These are phyloP conservation scores for Pipra filicauda DNA, from an alignment of 2,113 vertebrate species.

Conservation along the genomic window DNA sequence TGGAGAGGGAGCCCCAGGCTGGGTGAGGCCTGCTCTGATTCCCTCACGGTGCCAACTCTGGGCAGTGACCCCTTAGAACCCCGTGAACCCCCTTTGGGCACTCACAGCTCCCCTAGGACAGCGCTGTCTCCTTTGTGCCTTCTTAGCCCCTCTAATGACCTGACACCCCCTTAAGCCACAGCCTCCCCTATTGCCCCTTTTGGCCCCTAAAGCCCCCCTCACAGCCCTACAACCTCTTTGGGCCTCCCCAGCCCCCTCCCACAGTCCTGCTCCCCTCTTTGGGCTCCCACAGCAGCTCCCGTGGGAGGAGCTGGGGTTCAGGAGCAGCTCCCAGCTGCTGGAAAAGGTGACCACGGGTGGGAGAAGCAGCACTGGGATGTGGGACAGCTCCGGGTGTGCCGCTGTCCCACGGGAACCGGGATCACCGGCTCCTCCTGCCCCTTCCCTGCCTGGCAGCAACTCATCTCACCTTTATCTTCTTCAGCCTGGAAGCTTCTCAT, in stretches of 20 bases:
- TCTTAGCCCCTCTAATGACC: background rate
- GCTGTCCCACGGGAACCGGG: background rate
- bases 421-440: background rate
- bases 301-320: rapidly evolving
- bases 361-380: background rate
- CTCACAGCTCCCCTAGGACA: background rate
- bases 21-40: background rate
- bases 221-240: background rate
- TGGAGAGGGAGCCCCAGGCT: background rate
- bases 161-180: background rate
- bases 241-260: background rate
- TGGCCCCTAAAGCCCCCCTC: background rate
- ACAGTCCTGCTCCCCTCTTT: background rate
- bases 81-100: background rate
- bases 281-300: background rate
- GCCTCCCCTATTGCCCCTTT: background rate
- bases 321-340: background rate
- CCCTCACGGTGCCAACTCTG: background rate
- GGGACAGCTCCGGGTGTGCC: background rate
- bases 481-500: conserved; percentile 15
- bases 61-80: background rate
- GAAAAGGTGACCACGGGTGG: rapidly evolving
- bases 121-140: no score
- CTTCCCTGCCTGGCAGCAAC: background rate
- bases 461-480: background rate